Evolutionary conservation across 2,113 vertebrate species (phyloP).

Genomic region (Spheniscus mendiculus): DNA sequence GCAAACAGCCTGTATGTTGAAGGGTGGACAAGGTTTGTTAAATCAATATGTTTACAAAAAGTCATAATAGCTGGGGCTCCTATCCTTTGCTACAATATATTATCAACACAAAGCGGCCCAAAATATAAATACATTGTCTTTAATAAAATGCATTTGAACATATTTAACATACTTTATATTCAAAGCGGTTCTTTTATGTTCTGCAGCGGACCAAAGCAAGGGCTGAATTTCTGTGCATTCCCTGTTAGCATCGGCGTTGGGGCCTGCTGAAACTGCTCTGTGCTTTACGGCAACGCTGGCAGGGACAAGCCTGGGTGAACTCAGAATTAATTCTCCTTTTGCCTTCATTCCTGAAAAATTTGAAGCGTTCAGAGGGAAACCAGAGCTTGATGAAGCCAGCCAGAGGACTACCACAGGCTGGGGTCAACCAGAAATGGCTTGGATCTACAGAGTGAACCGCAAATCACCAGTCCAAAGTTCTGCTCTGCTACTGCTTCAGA

Average conservation of each 20-base stretch:
- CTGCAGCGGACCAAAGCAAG: not conserved
- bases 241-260: rapidly evolving
- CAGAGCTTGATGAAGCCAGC: not conserved
- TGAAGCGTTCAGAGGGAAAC: not conserved
- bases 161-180: not conserved
- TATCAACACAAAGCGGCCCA: not conserved
- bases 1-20: not conserved
- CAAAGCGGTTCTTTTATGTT: not conserved
- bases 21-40: not conserved
- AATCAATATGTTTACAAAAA: not conserved
- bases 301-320: not conserved
- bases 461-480: not conserved
- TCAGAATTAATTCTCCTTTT: not conserved
- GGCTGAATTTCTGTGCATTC: not conserved
- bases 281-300: rapidly evolving
- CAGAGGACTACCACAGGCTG: not conserved
- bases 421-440: not conserved
- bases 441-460: not conserved
- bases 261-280: not conserved
- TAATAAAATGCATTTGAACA: not conserved
- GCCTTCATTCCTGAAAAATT: not conserved
- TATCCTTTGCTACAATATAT: not conserved
- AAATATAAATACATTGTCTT: slow-evolving; percentile 31
- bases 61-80: not conserved
- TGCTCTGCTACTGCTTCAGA: not conserved